Evolutionary conservation across 2,888 invertebrate species (phyloP).

Genomic region (Augochlorella aurata): DNA sequence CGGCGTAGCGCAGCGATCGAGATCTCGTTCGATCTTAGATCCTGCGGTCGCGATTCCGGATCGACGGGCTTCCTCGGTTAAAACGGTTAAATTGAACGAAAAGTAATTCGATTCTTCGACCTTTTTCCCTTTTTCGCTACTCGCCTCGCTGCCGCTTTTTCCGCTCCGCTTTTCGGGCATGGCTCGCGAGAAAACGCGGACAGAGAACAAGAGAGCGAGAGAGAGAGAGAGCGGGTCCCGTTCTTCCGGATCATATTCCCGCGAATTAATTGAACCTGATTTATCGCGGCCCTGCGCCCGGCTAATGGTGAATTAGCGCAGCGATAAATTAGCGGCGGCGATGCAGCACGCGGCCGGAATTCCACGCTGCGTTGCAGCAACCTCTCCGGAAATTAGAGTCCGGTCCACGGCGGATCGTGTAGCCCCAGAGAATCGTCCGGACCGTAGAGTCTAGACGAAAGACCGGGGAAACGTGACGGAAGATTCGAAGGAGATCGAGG

Average conservation of each 20-base stretch:
- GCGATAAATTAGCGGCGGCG: conserved; percentile 39
- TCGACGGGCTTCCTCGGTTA: background rate
- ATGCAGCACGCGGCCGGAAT: conserved; percentile 35
- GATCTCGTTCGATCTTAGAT: conserved; percentile 3
- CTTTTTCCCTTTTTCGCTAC: no score
- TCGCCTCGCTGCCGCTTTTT: background rate
- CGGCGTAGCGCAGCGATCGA: background rate
- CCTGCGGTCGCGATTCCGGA: background rate
- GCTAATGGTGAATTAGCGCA: conserved; percentile 43
- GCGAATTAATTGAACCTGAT: conserved; percentile 36
- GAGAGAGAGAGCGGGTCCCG: background rate
- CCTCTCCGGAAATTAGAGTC: background rate
- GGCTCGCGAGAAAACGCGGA: background rate
- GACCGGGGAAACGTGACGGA: background rate
- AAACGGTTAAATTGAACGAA: background rate
- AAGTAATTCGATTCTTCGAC: background rate
- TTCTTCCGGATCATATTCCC: conserved; percentile 16
- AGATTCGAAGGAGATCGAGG: no score
- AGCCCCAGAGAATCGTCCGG: background rate
- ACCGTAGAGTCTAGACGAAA: background rate
- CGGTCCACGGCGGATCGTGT: background rate
- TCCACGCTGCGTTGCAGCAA: background rate
- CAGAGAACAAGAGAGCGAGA: background rate
- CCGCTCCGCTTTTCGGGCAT: background rate
- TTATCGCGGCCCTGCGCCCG: conserved; percentile 21